A percentile compares a stretch with the other conserved stretches of the same genome.
Conservation (phyloP, 2,113 vertebrate species). For the Poecilia latipinna region DNA sequence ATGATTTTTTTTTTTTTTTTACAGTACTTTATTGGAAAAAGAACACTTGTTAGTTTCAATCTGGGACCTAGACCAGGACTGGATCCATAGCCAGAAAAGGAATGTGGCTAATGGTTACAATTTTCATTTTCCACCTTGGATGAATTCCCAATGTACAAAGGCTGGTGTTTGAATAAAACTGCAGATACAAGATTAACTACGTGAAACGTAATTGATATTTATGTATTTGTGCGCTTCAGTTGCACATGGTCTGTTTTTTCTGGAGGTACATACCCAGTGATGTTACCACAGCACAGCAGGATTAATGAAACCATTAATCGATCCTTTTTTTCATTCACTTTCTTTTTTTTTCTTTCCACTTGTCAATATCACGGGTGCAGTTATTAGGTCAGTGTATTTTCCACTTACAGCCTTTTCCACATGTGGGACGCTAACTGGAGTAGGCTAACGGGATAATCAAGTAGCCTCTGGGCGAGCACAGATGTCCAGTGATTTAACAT, state of each 20-base stretch:
- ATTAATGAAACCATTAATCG: conserved; percentile 40
- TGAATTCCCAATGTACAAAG: not conserved
- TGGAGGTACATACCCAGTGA: not conserved
- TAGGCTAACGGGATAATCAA: conserved; percentile 19
- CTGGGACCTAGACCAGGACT: conserved; percentile 9
- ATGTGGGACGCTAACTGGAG: conserved; percentile 38
- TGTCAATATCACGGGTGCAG: conserved; percentile 50
- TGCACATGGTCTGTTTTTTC: not conserved
- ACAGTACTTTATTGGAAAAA: not conserved
- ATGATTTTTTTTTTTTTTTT: conserved; percentile 7
- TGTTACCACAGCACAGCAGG: not conserved
- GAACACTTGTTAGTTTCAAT: not conserved
- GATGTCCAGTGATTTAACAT: not conserved
- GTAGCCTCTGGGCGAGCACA: conserved; percentile 37
- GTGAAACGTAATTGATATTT: not conserved
- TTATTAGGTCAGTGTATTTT: conserved; percentile 60
- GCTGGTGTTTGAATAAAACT: not conserved
- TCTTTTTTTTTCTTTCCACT: conserved; percentile 43
- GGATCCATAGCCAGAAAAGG: conserved; percentile 2
- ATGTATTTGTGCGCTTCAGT: not conserved
- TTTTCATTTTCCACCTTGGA: conserved; percentile 13
- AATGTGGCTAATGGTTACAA: conserved; percentile 13
- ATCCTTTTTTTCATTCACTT: conserved; percentile 28
- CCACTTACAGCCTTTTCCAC: conserved; percentile 45
- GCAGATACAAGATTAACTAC: not conserved